These are phyloP conservation scores for Engystomops pustulosus DNA, from an alignment of 2,113 vertebrate species.

Conservation along the genomic window DNA sequence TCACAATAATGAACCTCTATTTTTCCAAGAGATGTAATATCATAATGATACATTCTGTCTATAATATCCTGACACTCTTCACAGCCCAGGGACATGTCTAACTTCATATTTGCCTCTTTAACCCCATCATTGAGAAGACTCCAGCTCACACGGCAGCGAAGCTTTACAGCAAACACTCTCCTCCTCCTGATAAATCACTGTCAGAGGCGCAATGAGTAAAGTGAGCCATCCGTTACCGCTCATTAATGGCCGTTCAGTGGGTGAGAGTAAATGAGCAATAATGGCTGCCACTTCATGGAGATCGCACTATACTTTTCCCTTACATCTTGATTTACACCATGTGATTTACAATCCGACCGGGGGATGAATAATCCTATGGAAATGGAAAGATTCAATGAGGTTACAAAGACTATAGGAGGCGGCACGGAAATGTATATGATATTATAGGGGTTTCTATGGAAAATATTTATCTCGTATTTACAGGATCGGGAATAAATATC, in stretches of 20 bases:
- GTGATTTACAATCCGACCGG: neutral
- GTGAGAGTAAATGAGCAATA: constrained; percentile 23
- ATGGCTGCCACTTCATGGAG: constrained; percentile 31
- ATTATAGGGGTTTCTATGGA: too few relatives aligned
- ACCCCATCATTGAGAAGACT: neutral
- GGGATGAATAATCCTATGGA: constrained; percentile 20
- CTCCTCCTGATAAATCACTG: constrained; percentile 21
- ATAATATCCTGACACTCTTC: too few relatives aligned
- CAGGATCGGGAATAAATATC: too few relatives aligned
- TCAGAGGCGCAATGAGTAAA: constrained; percentile 34
- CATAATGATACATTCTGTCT: too few relatives aligned
- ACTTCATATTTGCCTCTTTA: neutral
- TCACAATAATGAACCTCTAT: too few relatives aligned
- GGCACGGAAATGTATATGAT: neutral
- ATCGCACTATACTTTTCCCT: constrained; percentile 6
- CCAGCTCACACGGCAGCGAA: neutral
- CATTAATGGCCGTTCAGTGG: constrained; percentile 39
- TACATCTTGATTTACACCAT: constrained; percentile 28
- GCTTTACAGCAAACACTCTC: neutral
- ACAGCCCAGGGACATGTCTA: neutral
- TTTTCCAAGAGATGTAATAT: too few relatives aligned
- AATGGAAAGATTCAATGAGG: neutral
- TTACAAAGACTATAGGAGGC: neutral
- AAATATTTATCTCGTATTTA: too few relatives aligned
- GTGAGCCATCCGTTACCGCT: constrained; percentile 29